phyloP scores from a whole-genome alignment of 2,888 invertebrate genomes.

The Nymphalis polychloros region DNA sequence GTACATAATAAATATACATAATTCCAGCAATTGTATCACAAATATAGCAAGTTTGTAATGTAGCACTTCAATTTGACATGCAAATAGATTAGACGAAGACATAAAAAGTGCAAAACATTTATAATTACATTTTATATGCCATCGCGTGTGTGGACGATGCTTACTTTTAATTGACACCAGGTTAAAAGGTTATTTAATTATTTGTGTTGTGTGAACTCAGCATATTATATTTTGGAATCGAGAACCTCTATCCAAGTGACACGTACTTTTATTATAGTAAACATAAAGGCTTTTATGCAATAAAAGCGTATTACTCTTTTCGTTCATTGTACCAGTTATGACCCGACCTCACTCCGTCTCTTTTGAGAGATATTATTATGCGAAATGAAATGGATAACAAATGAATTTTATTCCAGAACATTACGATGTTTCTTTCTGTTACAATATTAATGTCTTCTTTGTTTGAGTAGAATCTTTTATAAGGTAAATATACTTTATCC shows the following conservation, averaged over 20 bases:
- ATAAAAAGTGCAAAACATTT: not conserved
- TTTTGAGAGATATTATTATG: slow-evolving; percentile 14
- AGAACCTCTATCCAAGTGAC: not conserved
- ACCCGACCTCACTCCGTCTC: slow-evolving; percentile 12
- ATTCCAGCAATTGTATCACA: too few species aligned
- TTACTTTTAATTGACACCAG: slow-evolving; percentile 8
- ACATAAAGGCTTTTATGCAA: slow-evolving; percentile 11
- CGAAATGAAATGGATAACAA: slow-evolving; percentile 13
- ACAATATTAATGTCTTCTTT: slow-evolving; percentile 6
- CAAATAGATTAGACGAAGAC: not conserved
- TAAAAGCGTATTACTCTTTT: slow-evolving; percentile 2
- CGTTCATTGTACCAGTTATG: slow-evolving; percentile 13
- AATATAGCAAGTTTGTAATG: too few species aligned
- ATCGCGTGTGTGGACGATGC: not conserved
- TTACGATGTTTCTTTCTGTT: not conserved
- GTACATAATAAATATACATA: too few species aligned
- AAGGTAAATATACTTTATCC: not conserved
- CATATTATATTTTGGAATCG: not conserved
- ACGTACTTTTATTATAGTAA: slow-evolving; percentile 1
- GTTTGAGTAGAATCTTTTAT: not conserved
- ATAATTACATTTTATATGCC: not conserved
- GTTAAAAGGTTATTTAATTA: slow-evolving; percentile 3
- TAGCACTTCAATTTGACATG: not conserved
- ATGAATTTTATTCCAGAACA: slow-evolving; percentile 4
- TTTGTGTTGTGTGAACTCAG: not conserved